Conservation (phyloP, 2,797 vertebrate species). For the Muscicapa striata region DNA sequence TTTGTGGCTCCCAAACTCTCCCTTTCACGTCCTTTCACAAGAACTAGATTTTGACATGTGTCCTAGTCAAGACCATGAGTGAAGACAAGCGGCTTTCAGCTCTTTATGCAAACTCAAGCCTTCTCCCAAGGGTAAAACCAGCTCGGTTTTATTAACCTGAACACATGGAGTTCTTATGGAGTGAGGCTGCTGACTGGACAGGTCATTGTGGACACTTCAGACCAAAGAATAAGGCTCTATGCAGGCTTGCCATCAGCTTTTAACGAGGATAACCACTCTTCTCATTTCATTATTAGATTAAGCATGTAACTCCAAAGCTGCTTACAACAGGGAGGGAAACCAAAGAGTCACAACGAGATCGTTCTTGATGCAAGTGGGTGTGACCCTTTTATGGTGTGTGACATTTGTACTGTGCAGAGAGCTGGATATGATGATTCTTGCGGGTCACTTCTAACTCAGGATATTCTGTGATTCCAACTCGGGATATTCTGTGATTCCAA, state of each 20-base stretch:
- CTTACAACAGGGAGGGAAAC: not conserved
- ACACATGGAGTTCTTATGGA: fast-evolving
- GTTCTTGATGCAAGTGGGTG: too few relatives aligned
- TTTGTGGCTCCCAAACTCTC: not conserved
- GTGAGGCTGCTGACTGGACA: not conserved
- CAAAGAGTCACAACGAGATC: not conserved
- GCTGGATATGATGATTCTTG: not conserved
- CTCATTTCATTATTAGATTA: not conserved
- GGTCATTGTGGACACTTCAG: not conserved
- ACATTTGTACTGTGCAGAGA: not conserved
- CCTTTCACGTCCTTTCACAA: not conserved
- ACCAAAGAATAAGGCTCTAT: not conserved
- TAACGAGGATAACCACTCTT: not conserved
- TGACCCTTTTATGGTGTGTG: fast-evolving
- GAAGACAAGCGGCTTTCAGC: not conserved
- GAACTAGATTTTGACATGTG: not conserved
- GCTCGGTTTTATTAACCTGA: not conserved
- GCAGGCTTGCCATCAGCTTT: not conserved
- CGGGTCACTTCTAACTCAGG: fast-evolving
- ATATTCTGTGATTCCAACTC: not conserved
- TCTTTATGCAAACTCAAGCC: not conserved
- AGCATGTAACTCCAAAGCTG: not conserved
- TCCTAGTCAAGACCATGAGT: not conserved
- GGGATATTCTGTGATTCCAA: too few relatives aligned
- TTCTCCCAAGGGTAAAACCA: not conserved